phyloP scores from a whole-genome alignment of 2,113 vertebrate species.

The Dicentrarchus labrax region DNA sequence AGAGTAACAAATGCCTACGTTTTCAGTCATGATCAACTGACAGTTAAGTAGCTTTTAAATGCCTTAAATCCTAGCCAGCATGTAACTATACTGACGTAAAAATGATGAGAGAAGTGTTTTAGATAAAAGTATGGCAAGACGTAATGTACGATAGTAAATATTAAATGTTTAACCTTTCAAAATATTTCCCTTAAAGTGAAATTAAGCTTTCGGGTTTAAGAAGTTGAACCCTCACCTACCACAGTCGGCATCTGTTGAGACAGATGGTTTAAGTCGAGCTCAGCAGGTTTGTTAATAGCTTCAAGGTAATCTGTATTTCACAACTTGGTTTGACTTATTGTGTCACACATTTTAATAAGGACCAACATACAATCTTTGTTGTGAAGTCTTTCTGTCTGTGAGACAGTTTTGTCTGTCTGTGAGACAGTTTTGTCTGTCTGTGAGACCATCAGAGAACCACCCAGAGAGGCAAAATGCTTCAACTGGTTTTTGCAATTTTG shows the following conservation, averaged over 20 bases:
- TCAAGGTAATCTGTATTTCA: constrained; percentile 47
- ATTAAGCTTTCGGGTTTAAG: constrained; percentile 31
- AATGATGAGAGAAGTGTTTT: too few relatives aligned
- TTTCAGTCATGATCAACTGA: too few relatives aligned
- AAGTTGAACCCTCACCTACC: constrained; percentile 47
- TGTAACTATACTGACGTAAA: neutral
- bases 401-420: neutral
- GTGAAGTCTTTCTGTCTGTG: neutral
- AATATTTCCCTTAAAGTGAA: neutral
- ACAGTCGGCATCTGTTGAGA: constrained; percentile 47
- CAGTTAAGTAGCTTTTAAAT: neutral
- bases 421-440: neutral
- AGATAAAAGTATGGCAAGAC: neutral
- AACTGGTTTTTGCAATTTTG: neutral
- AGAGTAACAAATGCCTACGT: too few relatives aligned
- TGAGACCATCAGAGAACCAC: neutral
- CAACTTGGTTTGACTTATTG: constrained; percentile 4
- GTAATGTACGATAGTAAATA: neutral
- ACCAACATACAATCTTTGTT: neutral
- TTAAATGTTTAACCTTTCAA: neutral
- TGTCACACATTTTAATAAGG: neutral
- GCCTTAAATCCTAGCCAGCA: neutral
- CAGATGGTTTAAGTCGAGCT: constrained; percentile 60
- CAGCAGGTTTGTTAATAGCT: constrained; percentile 59
- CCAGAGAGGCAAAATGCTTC: too few relatives aligned